These are phyloP conservation scores for Coracias cyanogaster DNA, from an alignment of 2,797 vertebrate genomes.

Conservation along the genomic window DNA sequence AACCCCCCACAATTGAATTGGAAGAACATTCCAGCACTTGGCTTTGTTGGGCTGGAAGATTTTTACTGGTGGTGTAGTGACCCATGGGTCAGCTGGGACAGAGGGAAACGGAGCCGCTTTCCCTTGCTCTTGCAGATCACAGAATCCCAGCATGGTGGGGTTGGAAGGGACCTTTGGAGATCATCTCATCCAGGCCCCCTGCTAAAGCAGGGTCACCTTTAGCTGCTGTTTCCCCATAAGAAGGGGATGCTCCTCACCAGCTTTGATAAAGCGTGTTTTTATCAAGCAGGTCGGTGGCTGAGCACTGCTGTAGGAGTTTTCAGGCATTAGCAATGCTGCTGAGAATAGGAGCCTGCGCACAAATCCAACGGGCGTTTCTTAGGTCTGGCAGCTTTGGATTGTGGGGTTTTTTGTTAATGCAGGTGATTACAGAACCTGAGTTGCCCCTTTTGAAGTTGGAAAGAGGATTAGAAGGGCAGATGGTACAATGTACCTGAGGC, in stretches of 20 bases:
- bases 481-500: not conserved
- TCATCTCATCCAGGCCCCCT: not conserved
- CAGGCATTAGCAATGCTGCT: not conserved
- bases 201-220: not conserved
- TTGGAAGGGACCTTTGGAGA: not conserved
- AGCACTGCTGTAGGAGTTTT: not conserved
- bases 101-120: not conserved
- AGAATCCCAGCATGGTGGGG: not conserved
- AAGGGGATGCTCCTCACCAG: not conserved
- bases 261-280: not conserved
- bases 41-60: not conserved
- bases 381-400: not conserved
- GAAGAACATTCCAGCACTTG: not conserved
- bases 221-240: not conserved
- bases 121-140: not conserved
- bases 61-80: not conserved
- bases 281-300: fast-evolving
- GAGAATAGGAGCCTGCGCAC: not conserved
- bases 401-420: not conserved
- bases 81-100: not conserved
- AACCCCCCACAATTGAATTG: not conserved
- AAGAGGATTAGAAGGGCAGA: conserved; percentile 48
- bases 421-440: not conserved
- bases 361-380: not conserved
- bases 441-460: not conserved